Evolutionary conservation across 92 coral and sea anemone species (phyloP).

Genomic region (Isaurus tuberculatus): DNA sequence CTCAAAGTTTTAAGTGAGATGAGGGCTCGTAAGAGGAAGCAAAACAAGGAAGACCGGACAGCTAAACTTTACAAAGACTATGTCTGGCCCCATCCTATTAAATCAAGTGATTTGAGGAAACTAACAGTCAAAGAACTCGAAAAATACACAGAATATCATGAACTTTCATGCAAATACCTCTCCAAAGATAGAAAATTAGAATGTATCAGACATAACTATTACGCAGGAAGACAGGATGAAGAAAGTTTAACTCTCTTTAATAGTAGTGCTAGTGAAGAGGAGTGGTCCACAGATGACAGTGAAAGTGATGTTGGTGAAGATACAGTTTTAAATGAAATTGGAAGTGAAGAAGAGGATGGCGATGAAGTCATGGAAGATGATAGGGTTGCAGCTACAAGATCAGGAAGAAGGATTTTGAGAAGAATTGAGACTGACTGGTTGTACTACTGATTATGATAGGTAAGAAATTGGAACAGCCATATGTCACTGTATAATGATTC

Average conservation of each 20-base stretch:
- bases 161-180: no score
- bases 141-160: neutral
- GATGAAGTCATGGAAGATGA: no score
- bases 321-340: no score
- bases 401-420: no score
- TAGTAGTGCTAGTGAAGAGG: no score
- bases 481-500: no score
- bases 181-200: no score
- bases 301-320: neutral
- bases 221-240: neutral
- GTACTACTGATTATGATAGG: no score
- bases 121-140: slow-evolving; percentile 18
- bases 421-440: neutral
- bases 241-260: no score
- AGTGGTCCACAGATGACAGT: neutral
- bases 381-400: no score
- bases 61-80: slow-evolving; percentile 29
- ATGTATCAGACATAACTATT: neutral
- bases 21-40: neutral
- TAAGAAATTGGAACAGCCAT: no score
- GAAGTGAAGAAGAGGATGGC: neutral
- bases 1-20: neutral
- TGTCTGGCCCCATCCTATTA: slow-evolving; percentile 17
- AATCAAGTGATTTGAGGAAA: no score
- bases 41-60: neutral